phyloP scores from a whole-genome alignment of 2,113 vertebrate genomes.

The Mungos mungo region DNA sequence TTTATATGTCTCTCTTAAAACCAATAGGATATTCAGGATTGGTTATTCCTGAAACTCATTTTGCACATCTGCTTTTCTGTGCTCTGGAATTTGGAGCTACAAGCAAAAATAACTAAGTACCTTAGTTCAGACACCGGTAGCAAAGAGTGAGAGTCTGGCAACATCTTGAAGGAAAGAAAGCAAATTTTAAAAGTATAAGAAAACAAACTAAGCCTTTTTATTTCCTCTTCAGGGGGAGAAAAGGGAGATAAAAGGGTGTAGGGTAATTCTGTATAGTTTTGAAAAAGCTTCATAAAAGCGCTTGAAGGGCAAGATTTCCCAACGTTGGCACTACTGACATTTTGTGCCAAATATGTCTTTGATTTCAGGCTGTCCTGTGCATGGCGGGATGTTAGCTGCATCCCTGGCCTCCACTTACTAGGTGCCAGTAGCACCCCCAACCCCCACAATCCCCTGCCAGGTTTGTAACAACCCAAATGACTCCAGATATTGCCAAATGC shows the following conservation, averaged over 20 bases:
- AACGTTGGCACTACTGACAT: background rate
- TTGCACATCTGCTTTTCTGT: background rate
- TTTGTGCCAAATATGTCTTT: background rate
- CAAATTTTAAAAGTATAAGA: background rate
- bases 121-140: background rate
- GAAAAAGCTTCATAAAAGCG: background rate
- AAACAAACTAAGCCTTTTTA: background rate
- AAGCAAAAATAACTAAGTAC: background rate
- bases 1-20: background rate
- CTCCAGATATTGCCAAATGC: background rate
- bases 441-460: background rate
- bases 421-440: background rate
- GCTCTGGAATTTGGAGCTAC: background rate
- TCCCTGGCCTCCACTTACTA: background rate
- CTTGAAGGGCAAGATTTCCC: background rate
- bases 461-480: background rate
- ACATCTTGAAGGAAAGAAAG: background rate
- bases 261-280: background rate
- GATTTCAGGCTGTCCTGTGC: background rate
- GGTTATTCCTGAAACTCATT: background rate
- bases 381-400: background rate
- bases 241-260: background rate
- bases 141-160: background rate
- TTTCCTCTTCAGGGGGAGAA: background rate
- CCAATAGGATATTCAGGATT: background rate